Evolutionary conservation across 2,113 vertebrate species (phyloP), one percentile per base, ranked within the genome.

Genomic region (Archocentrus centrarchus): DNA sequence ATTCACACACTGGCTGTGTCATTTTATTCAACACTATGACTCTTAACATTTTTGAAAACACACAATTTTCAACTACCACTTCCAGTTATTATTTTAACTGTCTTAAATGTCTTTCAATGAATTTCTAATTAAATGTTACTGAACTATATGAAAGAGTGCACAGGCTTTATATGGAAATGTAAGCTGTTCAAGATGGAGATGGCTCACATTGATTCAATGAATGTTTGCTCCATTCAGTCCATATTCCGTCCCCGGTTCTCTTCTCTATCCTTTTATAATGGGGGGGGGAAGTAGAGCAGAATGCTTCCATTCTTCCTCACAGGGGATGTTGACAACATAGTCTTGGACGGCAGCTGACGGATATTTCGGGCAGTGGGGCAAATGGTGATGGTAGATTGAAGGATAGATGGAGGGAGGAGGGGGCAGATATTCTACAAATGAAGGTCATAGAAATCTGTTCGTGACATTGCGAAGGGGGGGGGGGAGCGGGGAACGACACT

Each of bases 361-460:
- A 88, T 85, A 88, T 88, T 88, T 90, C 57, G 57, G 84, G 82
- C 57, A 82, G 76, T 85, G 86, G 86, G 77, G 62, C 82, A 85
- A 87, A 44, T 60, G 79, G 47, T 39, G 79, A 88, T 75, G 86
- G 75, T 77, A 57, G 63, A 75, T 61, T 75, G 83, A 70, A 73
- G 53, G 80, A 77, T n/a, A 22, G 47, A 79, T 57, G 5, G 47
- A 27, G 47, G 63, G 17, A 70, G 66, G 44, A 70, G 75, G 44
- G 47, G 79, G 24, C 57, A 57, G 50, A 70, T 68, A 62, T 78
- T 64, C 62, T 80, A 58, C 62, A 5, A 82, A 85, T 77, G 70
- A 84, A 55, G 80, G 77, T 90, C 88, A 85, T 64, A 86, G 88
- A 89, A 79, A 85, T 50, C 76, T 79, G 85, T 91, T 88, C 79